Percentiles rank a stretch among this genome's conserved stretches.
phyloP scores from a whole-genome alignment of 2,888 invertebrate genomes.

The Priocnemis perturbator region DNA sequence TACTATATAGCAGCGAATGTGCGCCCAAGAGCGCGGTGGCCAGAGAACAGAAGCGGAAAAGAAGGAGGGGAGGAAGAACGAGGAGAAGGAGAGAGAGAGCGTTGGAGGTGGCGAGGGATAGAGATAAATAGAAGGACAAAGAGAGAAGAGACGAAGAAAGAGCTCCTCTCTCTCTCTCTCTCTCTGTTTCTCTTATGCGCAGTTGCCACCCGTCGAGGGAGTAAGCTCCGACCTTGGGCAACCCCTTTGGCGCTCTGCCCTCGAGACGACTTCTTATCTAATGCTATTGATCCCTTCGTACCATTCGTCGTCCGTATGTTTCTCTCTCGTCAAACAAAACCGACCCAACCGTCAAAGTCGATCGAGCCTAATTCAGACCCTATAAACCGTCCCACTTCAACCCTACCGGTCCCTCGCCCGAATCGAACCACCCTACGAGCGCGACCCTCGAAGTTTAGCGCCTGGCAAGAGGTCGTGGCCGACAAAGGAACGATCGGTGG shows the following conservation, averaged over 20 bases:
- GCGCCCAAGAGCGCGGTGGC: slow-evolving; percentile 51
- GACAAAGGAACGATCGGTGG: slow-evolving; percentile 14
- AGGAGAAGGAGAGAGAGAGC: slow-evolving; percentile 10
- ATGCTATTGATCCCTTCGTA: too few relatives aligned
- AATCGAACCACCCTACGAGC: too few relatives aligned
- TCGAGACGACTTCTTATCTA: too few relatives aligned
- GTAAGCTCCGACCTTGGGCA: slow-evolving; percentile 56
- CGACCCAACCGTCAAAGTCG: too few relatives aligned
- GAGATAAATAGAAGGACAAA: slow-evolving; percentile 20
- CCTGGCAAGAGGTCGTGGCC: too few relatives aligned
- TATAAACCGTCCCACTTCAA: too few relatives aligned
- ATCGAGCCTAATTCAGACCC: too few relatives aligned
- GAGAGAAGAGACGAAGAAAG: background rate
- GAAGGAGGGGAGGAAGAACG: slow-evolving; percentile 15
- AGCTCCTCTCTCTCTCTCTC: slow-evolving; percentile 14
- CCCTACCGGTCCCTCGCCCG: too few relatives aligned
- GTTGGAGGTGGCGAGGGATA: background rate
- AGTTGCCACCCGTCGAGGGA: slow-evolving; percentile 44
- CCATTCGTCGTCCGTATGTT: too few relatives aligned
- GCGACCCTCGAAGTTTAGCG: too few relatives aligned
- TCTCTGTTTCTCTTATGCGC: slow-evolving; percentile 49
- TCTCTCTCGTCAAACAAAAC: too few relatives aligned
- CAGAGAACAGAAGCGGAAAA: slow-evolving; percentile 37
- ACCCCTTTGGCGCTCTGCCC: slow-evolving; percentile 30
- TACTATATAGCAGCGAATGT: slow-evolving; percentile 51